Percentiles rank a stretch among this genome's conserved stretches.
phyloP scores from a whole-genome alignment of 2,888 invertebrate species.

The Crioceris asparagi region DNA sequence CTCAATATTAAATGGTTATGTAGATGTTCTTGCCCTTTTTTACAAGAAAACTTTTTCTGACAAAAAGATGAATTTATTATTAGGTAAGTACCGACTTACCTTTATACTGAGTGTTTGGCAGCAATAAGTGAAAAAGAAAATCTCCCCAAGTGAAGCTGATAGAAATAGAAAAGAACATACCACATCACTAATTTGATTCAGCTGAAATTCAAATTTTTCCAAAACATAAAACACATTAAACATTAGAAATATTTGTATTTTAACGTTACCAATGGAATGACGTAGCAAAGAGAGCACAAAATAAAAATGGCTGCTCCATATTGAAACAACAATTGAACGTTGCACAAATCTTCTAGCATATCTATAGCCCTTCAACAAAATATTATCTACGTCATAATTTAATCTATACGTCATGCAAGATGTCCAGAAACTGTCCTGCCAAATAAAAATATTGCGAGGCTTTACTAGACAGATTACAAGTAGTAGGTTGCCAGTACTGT shows the following conservation, averaged over 20 bases:
- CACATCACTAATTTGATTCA: constrained; percentile 9
- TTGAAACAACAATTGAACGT: constrained; percentile 13
- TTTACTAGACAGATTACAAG: too few relatives aligned
- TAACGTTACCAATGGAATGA: constrained; percentile 11
- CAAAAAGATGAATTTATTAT: background rate
- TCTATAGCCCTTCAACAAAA: constrained; percentile 10
- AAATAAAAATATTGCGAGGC: too few relatives aligned
- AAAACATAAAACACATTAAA: background rate
- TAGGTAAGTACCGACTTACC: constrained; percentile 5
- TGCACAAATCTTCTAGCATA: constrained; percentile 10
- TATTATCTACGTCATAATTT: background rate
- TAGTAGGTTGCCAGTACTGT: too few relatives aligned
- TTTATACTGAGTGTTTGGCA: constrained; percentile 12
- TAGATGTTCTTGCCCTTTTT: too few relatives aligned
- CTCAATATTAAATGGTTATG: too few relatives aligned
- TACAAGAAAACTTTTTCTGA: background rate
- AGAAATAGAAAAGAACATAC: constrained; percentile 9
- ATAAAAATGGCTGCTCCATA: constrained; percentile 12
- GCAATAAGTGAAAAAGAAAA: constrained; percentile 13
- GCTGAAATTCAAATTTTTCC: constrained; percentile 7
- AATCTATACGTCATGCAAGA: background rate
- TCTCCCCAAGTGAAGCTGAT: constrained; percentile 10
- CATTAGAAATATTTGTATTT: background rate
- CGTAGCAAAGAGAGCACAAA: constrained; percentile 11
- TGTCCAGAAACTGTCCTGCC: too few relatives aligned